These are phyloP conservation scores for Myiopsitta monachus DNA, from an alignment of 2,113 vertebrate species.

Conservation along the genomic window DNA sequence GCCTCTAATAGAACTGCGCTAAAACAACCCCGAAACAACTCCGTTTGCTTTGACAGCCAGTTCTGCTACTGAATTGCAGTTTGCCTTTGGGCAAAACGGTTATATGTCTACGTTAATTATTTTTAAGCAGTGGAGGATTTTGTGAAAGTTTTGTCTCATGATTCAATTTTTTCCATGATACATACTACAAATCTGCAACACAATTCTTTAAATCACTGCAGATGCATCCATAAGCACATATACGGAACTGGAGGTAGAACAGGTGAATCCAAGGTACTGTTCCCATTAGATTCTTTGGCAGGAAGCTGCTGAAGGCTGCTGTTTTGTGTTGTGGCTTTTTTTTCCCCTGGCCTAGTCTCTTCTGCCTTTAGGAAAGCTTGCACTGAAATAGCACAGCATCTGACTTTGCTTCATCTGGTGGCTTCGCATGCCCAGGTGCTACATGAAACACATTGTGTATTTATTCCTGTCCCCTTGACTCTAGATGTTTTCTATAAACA, in stretches of 20 bases:
- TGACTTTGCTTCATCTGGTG: neutral
- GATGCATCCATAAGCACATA: too few species aligned
- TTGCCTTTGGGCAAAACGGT: neutral
- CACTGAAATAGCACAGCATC: neutral
- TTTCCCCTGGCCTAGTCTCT: neutral
- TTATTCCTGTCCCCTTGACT: neutral
- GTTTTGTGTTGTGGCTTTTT: neutral
- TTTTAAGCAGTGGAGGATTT: neutral
- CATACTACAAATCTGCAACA: neutral
- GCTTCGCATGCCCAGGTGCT: neutral
- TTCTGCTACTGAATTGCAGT: neutral
- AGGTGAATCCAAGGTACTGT: too few species aligned
- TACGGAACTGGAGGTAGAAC: too few species aligned
- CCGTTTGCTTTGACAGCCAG: neutral
- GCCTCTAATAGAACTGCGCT: neutral
- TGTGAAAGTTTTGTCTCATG: neutral
- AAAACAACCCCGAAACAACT: neutral
- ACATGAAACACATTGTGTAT: neutral
- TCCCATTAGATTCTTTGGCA: too few species aligned
- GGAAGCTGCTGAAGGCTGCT: neutral
- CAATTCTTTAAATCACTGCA: neutral
- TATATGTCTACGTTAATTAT: neutral
- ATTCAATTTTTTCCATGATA: neutral
- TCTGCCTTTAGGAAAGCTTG: neutral
- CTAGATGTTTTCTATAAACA: slow-evolving; percentile 15